Conservation (phyloP, 2,113 vertebrate genomes). For the Gnathonemus longibarbis region DNA sequence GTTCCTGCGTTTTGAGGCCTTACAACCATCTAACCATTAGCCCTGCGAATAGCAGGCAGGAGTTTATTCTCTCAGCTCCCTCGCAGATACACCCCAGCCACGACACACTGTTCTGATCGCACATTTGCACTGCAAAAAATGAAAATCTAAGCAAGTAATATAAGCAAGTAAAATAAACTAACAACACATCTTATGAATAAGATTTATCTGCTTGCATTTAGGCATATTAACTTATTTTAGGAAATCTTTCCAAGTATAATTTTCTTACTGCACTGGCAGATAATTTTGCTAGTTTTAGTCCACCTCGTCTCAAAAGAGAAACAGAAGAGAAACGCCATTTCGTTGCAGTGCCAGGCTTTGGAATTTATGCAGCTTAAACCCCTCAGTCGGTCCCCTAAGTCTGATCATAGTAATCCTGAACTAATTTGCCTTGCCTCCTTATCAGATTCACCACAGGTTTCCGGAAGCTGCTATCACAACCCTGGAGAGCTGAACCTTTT, state of each 20-base stretch:
- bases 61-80: not conserved
- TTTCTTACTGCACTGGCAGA: no score
- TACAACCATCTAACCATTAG: not conserved
- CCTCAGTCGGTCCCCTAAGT: not conserved
- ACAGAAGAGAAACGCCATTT: no score
- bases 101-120: not conserved
- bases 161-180: no score
- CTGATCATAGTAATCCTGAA: not conserved
- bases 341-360: not conserved
- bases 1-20: not conserved
- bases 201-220: no score
- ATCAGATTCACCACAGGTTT: not conserved
- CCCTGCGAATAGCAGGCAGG: not conserved
- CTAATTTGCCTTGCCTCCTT: not conserved
- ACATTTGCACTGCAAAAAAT: not conserved
- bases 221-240: no score
- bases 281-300: no score
- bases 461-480: not conserved
- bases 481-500: not conserved
- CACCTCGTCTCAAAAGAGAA: no score
- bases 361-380: not conserved
- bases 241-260: no score
- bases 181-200: no score
- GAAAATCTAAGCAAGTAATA: no score
- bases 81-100: not conserved